These are phyloP conservation scores for Hycleus cichorii DNA, from an alignment of 1,140 invertebrate species.

Conservation along the genomic window DNA sequence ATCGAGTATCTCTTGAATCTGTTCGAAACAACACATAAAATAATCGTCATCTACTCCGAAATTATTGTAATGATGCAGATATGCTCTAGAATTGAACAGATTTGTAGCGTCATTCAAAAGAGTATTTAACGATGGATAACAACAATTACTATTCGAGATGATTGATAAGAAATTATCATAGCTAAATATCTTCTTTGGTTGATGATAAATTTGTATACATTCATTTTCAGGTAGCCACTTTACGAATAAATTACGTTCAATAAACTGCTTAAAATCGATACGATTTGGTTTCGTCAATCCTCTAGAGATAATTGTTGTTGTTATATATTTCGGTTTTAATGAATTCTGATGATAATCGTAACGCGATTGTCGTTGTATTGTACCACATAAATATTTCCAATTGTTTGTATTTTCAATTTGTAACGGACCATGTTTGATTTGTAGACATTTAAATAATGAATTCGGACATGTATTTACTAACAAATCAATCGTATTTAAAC, in stretches of 20 bases:
- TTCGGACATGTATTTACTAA: conserved; percentile 41
- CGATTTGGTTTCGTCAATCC: not conserved
- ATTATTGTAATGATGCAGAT: conserved; percentile 48
- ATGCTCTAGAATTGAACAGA: conserved; percentile 44
- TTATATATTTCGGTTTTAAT: conserved; percentile 15
- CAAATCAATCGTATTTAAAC: conserved; percentile 34
- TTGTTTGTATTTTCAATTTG: conserved; percentile 16
- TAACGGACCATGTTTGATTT: conserved; percentile 42
- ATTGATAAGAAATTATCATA: conserved; percentile 44
- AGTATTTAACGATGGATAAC: conserved; percentile 37
- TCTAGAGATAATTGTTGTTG: conserved; percentile 18
- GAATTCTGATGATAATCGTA: conserved; percentile 27
- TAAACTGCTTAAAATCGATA: conserved; percentile 29
- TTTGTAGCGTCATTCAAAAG: conserved; percentile 45
- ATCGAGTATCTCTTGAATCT: conserved; percentile 44
- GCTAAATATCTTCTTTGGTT: conserved; percentile 39
- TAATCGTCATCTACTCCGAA: conserved; percentile 44
- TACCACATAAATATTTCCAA: conserved; percentile 12
- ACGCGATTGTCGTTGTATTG: conserved; percentile 12
- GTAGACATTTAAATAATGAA: conserved; percentile 44
- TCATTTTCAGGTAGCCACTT: conserved; percentile 40
- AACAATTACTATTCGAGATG: conserved; percentile 43
- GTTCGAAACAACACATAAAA: conserved; percentile 45
- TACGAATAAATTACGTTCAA: conserved; percentile 38
- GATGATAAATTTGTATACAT: conserved; percentile 40